These are phyloP conservation scores for Dasyurus viverrinus DNA, from an alignment of 2,113 vertebrate genomes.

Conservation along the genomic window DNA sequence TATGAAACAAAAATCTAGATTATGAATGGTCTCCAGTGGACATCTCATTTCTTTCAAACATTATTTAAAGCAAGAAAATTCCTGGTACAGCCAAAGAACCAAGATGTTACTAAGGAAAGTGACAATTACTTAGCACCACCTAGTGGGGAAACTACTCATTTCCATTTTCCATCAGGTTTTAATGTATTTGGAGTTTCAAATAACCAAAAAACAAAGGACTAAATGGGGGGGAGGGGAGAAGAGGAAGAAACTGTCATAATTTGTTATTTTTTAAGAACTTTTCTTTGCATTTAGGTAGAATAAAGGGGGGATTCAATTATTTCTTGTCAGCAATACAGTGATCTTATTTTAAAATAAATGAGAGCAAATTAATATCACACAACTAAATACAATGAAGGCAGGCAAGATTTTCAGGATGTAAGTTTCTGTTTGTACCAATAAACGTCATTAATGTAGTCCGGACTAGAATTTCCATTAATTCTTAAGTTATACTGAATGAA, in stretches of 20 bases:
- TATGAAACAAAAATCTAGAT: conserved; percentile 17
- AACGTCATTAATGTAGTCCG: not conserved
- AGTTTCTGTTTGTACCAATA: not conserved
- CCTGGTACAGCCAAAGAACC: not conserved
- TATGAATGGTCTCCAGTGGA: not conserved
- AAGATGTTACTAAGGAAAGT: not conserved
- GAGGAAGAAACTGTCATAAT: not conserved
- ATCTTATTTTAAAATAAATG: not conserved
- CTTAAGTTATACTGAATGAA: not conserved
- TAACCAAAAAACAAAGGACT: conserved; percentile 23
- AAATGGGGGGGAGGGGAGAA: not conserved
- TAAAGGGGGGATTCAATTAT: not conserved
- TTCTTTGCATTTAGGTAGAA: conserved; percentile 9
- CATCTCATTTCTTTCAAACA: not conserved
- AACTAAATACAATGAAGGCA: not conserved
- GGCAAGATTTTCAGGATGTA: not conserved
- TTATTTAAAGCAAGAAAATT: conserved; percentile 7
- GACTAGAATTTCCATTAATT: not conserved
- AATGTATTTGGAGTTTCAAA: not conserved
- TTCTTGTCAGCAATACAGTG: not conserved
- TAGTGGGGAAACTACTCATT: conserved; percentile 54
- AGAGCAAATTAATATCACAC: not conserved
- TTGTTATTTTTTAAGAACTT: not conserved
- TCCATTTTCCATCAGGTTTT: conserved; percentile 30
- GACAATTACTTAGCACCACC: conserved; percentile 27